A percentile compares a stretch with the other conserved stretches of the same genome.
phyloP scores from a whole-genome alignment of 2,113 vertebrate species.

The Xiphophorus maculatus region DNA sequence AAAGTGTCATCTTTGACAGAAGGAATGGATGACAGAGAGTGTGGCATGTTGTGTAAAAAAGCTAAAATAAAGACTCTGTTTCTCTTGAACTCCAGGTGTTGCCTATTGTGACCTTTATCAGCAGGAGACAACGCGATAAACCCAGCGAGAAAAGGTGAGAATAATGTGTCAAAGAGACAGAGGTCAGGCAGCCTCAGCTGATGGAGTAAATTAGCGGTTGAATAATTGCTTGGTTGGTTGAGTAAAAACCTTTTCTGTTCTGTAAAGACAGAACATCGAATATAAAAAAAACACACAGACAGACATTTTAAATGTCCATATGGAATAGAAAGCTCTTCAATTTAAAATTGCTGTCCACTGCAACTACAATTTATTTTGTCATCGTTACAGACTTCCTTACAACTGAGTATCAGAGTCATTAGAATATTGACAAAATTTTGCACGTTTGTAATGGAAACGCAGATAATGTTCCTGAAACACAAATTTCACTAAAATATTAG shows the following conservation, averaged over 20 bases:
- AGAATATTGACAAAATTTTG: too few relatives aligned
- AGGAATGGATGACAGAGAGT: conserved; percentile 53
- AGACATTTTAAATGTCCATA: background rate
- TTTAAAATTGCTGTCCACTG: background rate
- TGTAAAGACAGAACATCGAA: background rate
- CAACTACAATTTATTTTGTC: too few relatives aligned
- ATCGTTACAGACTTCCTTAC: too few relatives aligned
- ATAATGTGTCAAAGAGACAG: background rate
- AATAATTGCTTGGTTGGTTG: background rate
- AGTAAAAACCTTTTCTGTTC: background rate
- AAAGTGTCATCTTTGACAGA: conserved; percentile 56
- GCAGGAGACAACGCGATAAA: conserved; percentile 4
- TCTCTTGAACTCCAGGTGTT: conserved; percentile 44
- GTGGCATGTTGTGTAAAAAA: conserved; percentile 54
- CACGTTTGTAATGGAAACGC: too few relatives aligned
- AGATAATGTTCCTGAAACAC: too few relatives aligned
- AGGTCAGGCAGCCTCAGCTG: background rate
- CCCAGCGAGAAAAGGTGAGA: conserved; percentile 15
- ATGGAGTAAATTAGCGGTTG: background rate
- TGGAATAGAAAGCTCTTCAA: background rate
- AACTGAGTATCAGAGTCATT: too few relatives aligned
- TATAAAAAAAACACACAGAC: background rate
- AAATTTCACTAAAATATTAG: too few relatives aligned
- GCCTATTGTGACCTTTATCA: conserved; percentile 18
- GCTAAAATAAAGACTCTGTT: conserved; percentile 57